Percentiles rank a stretch among this genome's conserved stretches.
These are phyloP conservation scores for Drosophila parabipectinata DNA, from an alignment of 1,140 invertebrate genomes.

Conservation along the genomic window DNA sequence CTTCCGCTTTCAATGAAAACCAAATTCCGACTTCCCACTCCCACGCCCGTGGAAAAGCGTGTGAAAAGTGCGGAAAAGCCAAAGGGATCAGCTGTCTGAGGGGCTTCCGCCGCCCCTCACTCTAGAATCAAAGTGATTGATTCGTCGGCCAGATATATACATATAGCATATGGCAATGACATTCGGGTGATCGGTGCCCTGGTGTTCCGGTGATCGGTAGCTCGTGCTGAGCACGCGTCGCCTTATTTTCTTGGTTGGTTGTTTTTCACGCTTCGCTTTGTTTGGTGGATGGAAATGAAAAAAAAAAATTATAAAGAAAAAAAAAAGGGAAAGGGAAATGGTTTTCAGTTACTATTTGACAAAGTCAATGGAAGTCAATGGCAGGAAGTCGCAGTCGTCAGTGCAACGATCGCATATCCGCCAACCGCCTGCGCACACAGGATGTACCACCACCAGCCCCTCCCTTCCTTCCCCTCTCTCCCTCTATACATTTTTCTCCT, in stretches of 20 bases:
- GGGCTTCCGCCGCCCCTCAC: conserved; percentile 38
- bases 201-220: conserved; percentile 17
- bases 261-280: conserved; percentile 25
- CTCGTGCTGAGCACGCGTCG: conserved; percentile 63
- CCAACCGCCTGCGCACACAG: conserved; percentile 72
- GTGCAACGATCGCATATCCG: conserved; percentile 74
- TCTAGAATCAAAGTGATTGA: conserved; percentile 15
- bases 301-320: not conserved
- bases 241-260: conserved; percentile 1
- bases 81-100: conserved; percentile 28
- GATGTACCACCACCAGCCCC: conserved; percentile 36
- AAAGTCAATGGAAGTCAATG: conserved; percentile 80
- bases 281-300: conserved; percentile 13
- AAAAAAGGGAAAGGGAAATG: conserved; percentile 63
- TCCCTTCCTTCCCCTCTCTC: not conserved
- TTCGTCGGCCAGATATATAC: conserved; percentile 16
- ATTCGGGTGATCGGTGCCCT: conserved; percentile 35
- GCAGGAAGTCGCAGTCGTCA: conserved; percentile 60
- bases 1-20: conserved; percentile 27
- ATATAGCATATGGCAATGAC: conserved; percentile 52
- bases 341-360: conserved; percentile 70
- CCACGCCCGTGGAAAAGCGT: conserved; percentile 37
- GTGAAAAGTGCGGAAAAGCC: conserved; percentile 31
- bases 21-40: conserved; percentile 29
- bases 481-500: not conserved